Conservation (phyloP, 30 jellyfish, hydroid and myxozoan species). For the Hydra vulgaris region DNA sequence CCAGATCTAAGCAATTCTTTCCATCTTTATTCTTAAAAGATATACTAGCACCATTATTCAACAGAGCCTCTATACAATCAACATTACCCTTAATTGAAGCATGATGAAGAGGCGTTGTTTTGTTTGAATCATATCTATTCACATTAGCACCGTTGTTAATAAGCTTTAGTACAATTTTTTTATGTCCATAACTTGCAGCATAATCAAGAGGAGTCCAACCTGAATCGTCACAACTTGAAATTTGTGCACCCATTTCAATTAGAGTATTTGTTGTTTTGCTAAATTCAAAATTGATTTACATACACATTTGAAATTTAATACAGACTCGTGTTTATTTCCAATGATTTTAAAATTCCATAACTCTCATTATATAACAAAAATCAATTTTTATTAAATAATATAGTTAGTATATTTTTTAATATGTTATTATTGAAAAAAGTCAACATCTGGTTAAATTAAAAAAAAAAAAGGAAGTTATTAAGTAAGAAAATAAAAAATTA, state of each 20-base stretch:
- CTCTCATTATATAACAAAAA: no score
- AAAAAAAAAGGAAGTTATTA: no score
- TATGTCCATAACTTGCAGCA: constrained; percentile 78
- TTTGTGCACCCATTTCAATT: constrained; percentile 84
- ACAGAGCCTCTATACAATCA: constrained; percentile 48
- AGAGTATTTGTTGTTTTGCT: constrained; percentile 47
- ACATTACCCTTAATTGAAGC: constrained; percentile 85
- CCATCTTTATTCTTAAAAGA: constrained; percentile 43
- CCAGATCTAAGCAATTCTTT: constrained; percentile 79
- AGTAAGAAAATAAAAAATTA: no score
- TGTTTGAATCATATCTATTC: constrained; percentile 70
- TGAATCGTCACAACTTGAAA: constrained; percentile 83
- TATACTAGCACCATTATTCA: constrained; percentile 76
- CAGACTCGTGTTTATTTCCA: no score
- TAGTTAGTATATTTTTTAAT: no score
- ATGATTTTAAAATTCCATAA: no score
- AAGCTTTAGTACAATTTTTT: constrained; percentile 46
- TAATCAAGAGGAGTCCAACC: constrained; percentile 95
- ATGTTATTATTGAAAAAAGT: no score
- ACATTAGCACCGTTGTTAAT: constrained; percentile 89
- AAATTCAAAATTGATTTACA: no score
- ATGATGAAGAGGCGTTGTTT: constrained; percentile 76
- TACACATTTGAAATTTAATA: no score
- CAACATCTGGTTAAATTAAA: no score
- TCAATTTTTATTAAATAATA: no score